phyloP scores from a whole-genome alignment of 2,888 invertebrate genomes.

The Cataglyphis altisquamis region DNA sequence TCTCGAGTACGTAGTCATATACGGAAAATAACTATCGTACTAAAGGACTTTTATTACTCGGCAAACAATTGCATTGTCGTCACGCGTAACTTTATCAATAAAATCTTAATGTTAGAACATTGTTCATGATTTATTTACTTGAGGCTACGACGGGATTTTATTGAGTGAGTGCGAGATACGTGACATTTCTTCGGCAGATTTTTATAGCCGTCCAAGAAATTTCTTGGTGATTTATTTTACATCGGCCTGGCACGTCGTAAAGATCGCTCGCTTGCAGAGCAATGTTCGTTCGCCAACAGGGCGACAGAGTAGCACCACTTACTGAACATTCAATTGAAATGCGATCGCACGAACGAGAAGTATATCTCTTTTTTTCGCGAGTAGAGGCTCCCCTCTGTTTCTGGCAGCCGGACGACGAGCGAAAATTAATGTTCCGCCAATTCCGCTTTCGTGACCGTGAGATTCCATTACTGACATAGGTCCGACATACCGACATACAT shows the following conservation, averaged over 20 bases:
- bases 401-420: slow-evolving; percentile 60
- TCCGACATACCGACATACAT: slow-evolving; percentile 63
- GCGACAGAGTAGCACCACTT: slow-evolving; percentile 49
- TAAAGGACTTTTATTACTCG: background rate
- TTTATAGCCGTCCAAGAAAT: slow-evolving; percentile 45
- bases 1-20: background rate
- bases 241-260: slow-evolving; percentile 61
- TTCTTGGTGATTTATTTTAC: slow-evolving; percentile 66
- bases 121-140: slow-evolving; percentile 45
- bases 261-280: slow-evolving; percentile 56
- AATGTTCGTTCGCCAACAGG: slow-evolving; percentile 46
- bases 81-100: slow-evolving; percentile 18
- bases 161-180: slow-evolving; percentile 42
- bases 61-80: slow-evolving; percentile 12
- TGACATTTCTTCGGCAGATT: slow-evolving; percentile 41
- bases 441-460: slow-evolving; percentile 65
- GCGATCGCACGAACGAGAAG: slow-evolving; percentile 67
- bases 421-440: slow-evolving; percentile 56
- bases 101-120: background rate
- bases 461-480: slow-evolving; percentile 59
- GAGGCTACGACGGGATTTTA: slow-evolving; percentile 30
- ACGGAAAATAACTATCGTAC: background rate
- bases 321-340: slow-evolving; percentile 68
- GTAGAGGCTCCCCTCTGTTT: slow-evolving; percentile 53
- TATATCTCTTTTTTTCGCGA: slow-evolving; percentile 46